Evolutionary conservation across 2,888 invertebrate genomes (phyloP).

Genomic region (Meiosimyza platycephala): DNA sequence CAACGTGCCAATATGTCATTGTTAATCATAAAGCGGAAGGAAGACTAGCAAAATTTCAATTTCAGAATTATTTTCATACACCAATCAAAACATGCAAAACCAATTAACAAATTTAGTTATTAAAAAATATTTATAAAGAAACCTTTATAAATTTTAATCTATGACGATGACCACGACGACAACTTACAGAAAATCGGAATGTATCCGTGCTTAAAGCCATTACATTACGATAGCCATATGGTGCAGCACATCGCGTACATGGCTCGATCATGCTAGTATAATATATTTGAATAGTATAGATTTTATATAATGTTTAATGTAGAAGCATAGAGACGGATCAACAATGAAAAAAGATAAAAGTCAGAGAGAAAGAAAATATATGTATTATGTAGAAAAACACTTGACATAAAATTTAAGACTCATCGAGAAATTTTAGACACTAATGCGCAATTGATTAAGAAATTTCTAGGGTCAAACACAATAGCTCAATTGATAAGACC

Average conservation of each 20-base stretch:
- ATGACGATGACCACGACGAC: slow-evolving; percentile 47
- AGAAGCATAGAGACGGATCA: slow-evolving; percentile 35
- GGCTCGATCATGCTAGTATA: slow-evolving; percentile 75
- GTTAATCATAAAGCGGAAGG: no score
- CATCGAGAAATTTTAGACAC: no score
- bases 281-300: slow-evolving; percentile 40
- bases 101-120: no score
- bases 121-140: no score
- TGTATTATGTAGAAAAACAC: slow-evolving; percentile 18
- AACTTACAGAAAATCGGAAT: slow-evolving; percentile 86
- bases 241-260: slow-evolving; percentile 86
- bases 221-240: slow-evolving; percentile 96
- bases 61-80: no score
- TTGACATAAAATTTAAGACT: no score
- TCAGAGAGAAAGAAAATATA: slow-evolving; percentile 38
- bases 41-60: no score
- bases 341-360: slow-evolving; percentile 31
- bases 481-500: no score
- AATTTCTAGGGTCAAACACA: no score
- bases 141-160: neutral
- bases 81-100: no score
- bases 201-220: slow-evolving; percentile 91
- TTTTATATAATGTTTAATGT: slow-evolving; percentile 40
- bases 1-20: no score
- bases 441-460: no score